phyloP scores from a whole-genome alignment of 1,140 invertebrate species.

The Panulirus ornatus region DNA sequence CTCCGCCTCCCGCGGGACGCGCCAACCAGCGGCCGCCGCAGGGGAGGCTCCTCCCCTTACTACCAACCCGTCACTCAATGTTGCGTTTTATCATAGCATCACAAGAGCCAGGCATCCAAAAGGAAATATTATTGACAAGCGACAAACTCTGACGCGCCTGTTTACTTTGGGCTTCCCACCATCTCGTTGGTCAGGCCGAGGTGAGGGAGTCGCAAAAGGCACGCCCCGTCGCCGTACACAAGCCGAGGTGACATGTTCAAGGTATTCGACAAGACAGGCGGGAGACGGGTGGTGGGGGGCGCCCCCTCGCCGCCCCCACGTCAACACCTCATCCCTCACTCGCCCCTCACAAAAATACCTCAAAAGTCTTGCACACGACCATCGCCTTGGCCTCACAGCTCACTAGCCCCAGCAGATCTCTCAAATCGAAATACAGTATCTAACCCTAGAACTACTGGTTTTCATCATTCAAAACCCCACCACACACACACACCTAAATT shows the following conservation, averaged over 20 bases:
- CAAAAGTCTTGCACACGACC: too few species aligned
- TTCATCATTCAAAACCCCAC: too few species aligned
- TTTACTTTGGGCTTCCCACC: constrained; percentile 65
- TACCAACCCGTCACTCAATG: constrained; percentile 69
- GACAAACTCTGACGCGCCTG: constrained; percentile 71
- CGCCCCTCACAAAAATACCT: background rate
- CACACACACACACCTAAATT: too few species aligned
- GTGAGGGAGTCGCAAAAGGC: constrained; percentile 57
- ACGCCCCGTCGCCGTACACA: constrained; percentile 55
- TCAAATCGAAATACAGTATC: too few species aligned
- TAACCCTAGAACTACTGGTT: too few species aligned
- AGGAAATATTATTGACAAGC: constrained; percentile 73
- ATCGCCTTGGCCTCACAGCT: too few species aligned
- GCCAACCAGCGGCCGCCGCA: constrained; percentile 22
- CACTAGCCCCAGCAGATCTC: too few species aligned
- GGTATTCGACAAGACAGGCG: constrained; percentile 61
- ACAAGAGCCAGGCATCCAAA: constrained; percentile 70
- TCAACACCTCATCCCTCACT: background rate
- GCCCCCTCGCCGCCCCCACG: background rate
- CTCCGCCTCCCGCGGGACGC: constrained; percentile 19
- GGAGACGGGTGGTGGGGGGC: constrained; percentile 24
- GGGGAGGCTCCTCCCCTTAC: constrained; percentile 30
- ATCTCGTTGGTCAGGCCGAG: constrained; percentile 62
- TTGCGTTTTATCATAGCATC: constrained; percentile 72
- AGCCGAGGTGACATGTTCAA: constrained; percentile 59